phyloP scores from a whole-genome alignment of 2,797 vertebrate genomes.

The Pseudocheirus occidentalis region DNA sequence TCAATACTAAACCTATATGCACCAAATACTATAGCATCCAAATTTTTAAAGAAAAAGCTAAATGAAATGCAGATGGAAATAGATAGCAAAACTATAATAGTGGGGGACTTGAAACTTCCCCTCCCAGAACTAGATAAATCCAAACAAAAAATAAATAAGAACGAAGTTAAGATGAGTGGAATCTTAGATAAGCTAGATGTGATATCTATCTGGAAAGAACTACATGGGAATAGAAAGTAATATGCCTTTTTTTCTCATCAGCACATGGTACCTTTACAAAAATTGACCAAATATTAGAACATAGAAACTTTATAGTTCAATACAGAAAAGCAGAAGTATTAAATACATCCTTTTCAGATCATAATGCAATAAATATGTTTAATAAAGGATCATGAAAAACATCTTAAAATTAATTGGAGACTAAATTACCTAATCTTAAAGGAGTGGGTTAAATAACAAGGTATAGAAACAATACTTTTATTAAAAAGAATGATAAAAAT shows the following conservation, averaged over 20 bases:
- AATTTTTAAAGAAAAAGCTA: background rate
- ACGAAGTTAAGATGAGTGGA: background rate
- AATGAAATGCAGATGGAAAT: background rate
- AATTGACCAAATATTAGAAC: background rate
- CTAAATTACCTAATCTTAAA: background rate
- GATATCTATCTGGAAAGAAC: background rate
- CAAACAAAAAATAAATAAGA: background rate
- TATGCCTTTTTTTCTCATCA: background rate
- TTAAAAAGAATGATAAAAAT: background rate
- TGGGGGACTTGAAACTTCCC: background rate
- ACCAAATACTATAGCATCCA: background rate
- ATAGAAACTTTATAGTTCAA: background rate
- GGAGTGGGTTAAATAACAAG: background rate
- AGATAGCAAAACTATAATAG: background rate
- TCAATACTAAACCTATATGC: background rate
- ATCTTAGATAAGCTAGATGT: background rate
- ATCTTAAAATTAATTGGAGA: background rate
- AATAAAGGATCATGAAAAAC: background rate
- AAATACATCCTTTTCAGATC: background rate
- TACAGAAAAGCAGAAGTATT: background rate
- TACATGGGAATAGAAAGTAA: background rate
- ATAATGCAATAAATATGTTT: background rate
- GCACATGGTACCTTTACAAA: background rate
- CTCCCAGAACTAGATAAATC: background rate
- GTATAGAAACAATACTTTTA: background rate